Conservation (phyloP, 2,113 vertebrate genomes). For the Gobius niger region DNA sequence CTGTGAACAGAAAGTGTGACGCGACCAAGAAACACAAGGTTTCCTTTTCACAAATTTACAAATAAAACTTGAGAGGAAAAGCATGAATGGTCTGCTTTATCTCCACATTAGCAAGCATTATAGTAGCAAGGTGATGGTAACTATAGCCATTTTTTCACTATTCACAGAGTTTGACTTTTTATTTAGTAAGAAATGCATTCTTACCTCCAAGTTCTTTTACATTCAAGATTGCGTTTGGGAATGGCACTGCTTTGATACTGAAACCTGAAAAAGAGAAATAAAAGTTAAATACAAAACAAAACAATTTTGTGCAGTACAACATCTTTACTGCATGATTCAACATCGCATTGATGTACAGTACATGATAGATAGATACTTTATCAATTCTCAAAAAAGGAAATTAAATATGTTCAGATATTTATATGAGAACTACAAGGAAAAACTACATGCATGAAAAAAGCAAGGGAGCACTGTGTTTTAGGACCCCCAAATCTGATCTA, state of each 20-base stretch:
- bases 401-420: no score
- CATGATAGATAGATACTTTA: background rate
- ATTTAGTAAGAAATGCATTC: constrained; percentile 1
- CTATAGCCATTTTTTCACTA: background rate
- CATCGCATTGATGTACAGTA: background rate
- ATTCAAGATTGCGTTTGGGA: constrained; percentile 95
- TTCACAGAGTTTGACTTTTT: background rate
- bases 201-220: constrained; percentile 99
- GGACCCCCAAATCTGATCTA: no score
- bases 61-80: background rate
- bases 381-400: no score
- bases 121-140: background rate
- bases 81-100: background rate
- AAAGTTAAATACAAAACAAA: constrained; percentile 8
- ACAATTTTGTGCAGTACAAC: background rate
- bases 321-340: background rate
- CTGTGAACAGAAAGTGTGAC: constrained; percentile 32
- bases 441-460: no score
- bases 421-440: no score
- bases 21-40: constrained; percentile 5
- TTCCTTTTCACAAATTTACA: constrained; percentile 9
- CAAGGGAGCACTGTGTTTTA: no score
- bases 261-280: constrained; percentile 83
- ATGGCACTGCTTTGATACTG: constrained; percentile 97
- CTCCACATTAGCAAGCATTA: background rate